These are phyloP conservation scores for Lepus oiostolus DNA, from an alignment of 2,797 vertebrate genomes.

Conservation along the genomic window DNA sequence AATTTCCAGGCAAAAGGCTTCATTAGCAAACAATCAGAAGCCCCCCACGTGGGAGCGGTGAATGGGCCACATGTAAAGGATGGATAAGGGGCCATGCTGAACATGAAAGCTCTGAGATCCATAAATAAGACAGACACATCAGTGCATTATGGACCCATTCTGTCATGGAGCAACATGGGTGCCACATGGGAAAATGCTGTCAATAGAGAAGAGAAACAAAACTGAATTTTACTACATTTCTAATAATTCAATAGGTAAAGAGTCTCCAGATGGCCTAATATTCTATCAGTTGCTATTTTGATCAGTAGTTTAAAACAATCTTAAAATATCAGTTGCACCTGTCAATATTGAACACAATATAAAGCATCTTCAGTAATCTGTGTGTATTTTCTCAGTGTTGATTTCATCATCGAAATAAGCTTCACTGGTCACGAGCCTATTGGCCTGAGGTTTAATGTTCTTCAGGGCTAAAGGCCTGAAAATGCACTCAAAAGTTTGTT, in stretches of 20 bases:
- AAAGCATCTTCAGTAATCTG: slow-evolving; percentile 46
- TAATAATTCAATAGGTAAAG: slow-evolving; percentile 66
- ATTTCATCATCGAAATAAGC: slow-evolving; percentile 23
- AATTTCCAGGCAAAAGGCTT: slow-evolving; percentile 67
- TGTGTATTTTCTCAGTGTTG: slow-evolving; percentile 49
- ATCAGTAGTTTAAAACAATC: slow-evolving; percentile 53
- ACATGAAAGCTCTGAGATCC: slow-evolving; percentile 32
- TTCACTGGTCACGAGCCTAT: slow-evolving; percentile 15
- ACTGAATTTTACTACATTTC: slow-evolving; percentile 28
- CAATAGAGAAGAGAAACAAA: slow-evolving; percentile 22
- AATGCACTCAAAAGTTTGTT: slow-evolving; percentile 10
- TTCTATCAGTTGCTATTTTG: slow-evolving; percentile 58
- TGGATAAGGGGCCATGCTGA: neutral
- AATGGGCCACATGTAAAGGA: neutral
- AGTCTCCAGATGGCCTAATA: slow-evolving; percentile 55
- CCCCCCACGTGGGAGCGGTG: slow-evolving; percentile 27
- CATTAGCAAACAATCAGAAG: slow-evolving; percentile 71
- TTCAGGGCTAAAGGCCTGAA: neutral
- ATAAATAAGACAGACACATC: neutral
- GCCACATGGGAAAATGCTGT: neutral
- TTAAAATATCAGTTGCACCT: slow-evolving; percentile 60
- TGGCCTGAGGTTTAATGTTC: slow-evolving; percentile 36
- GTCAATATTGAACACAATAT: slow-evolving; percentile 46
- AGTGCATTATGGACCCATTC: neutral
- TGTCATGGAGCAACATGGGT: neutral